Base-by-base conservation (phyloP, 2,888 invertebrate species). In the Rhingia campestris region DNA sequence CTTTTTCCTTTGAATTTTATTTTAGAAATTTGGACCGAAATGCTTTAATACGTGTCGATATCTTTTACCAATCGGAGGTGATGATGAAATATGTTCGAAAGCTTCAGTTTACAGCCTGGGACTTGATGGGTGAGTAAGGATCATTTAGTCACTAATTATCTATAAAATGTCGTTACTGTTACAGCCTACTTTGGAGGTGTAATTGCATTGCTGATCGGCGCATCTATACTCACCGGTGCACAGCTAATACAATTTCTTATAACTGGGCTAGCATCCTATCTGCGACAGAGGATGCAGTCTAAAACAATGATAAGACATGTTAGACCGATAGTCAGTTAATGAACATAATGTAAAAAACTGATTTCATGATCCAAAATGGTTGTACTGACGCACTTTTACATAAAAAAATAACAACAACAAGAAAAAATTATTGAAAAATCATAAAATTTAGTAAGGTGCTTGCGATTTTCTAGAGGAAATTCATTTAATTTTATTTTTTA, bases 111-210 rank as follows among this genome's bases (percentile, higher is more conserved):
- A 90, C 90, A 3, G 87, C 88, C 63, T 86, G 91, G 43, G 91
- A 92, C 86, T 87, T 91, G 54, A 73, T 91, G 14, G 91, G 90
- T 90, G 41, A 70, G 72, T 67, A 33, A 7, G 22, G 22, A 22
- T 12, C 4, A 6, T 6, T 2, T 7, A 9, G 88, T 88, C 69
- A 80, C 32, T 2, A 7, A 41, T 7, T 0, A 30, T 22, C 9
- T 88, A 43, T 88, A 12, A 87, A 88, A 58, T 88, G 88, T 56
- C 88, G 86, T 75, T 89, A 32, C 89, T 88, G 63, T 86, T 90
- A 5, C 82, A 91, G 91, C 92, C 0, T 89, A 91, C 33, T 92
- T 92, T 86, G 92, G 92, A 4, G 92, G 92, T 12, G 90, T 92
- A 64, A 88, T 92, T 7, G 91, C 92, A 10, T 88, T 92, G 4